phyloP scores from a whole-genome alignment of 2,113 vertebrate genomes.

The Indicator indicator region DNA sequence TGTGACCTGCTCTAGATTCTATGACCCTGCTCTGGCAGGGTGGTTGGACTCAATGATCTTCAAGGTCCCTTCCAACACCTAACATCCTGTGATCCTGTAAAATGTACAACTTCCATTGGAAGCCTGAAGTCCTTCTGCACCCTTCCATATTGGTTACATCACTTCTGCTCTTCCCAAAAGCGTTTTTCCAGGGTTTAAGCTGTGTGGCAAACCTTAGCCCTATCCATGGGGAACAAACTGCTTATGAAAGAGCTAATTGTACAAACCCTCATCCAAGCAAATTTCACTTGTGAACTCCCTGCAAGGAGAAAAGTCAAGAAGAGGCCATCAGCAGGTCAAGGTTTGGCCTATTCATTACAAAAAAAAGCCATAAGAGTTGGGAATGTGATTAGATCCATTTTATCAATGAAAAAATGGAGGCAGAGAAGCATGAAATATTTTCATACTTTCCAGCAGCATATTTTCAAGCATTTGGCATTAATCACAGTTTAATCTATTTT shows the following conservation, averaged over 20 bases:
- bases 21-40: no score
- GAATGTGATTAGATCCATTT: not conserved
- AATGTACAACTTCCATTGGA: not conserved
- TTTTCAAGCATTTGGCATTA: constrained; percentile 13
- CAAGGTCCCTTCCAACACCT: no score
- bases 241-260: not conserved
- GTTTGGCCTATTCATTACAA: not conserved
- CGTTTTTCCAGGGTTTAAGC: not conserved
- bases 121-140: not conserved
- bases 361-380: not conserved
- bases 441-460: not conserved
- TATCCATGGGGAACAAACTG: not conserved
- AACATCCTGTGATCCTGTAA: no score
- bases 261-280: not conserved
- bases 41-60: no score
- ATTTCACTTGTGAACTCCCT: not conserved
- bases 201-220: not conserved
- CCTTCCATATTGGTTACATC: not conserved
- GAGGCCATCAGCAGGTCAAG: not conserved
- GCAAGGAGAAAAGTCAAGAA: not conserved
- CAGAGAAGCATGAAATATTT: not conserved
- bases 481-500: constrained; percentile 48
- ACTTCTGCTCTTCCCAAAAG: not conserved
- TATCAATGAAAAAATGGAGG: not conserved
- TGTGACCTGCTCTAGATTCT: no score